Percentiles rank a stretch among this genome's conserved stretches.
These are phyloP conservation scores for Pachycephala philippinensis DNA, from an alignment of 2,113 vertebrate species.

Conservation along the genomic window DNA sequence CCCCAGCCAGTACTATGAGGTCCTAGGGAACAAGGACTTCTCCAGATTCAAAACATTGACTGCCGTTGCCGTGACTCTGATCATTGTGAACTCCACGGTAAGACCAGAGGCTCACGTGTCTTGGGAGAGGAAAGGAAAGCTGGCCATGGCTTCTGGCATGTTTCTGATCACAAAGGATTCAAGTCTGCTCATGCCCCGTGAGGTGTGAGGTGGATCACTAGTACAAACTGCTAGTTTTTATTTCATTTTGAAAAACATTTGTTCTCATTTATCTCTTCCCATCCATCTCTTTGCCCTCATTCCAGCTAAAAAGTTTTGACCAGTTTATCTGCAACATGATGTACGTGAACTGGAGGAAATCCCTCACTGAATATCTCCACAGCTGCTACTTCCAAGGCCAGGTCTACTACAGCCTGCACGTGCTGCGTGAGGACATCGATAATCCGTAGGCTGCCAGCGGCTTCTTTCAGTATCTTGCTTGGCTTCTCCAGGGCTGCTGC, in stretches of 20 bases:
- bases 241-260: not conserved
- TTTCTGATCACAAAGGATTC: not conserved
- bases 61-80: constrained; percentile 77
- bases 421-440: constrained; percentile 86
- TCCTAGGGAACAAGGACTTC: constrained; percentile 84
- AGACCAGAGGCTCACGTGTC: not conserved
- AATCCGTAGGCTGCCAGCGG: constrained; percentile 84
- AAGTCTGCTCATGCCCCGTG: not conserved
- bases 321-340: constrained; percentile 91
- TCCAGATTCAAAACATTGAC: constrained; percentile 79
- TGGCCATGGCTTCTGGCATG: not conserved
- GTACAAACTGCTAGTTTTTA: not conserved
- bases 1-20: constrained; percentile 91
- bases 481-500: not conserved
- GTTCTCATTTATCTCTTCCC: not conserved
- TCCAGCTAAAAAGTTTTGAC: constrained; percentile 90
- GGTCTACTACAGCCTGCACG: constrained; percentile 91
- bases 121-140: not conserved
- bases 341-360: constrained; percentile 90
- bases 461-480: constrained; percentile 21
- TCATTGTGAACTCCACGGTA: constrained; percentile 87
- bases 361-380: constrained; percentile 91
- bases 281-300: not conserved
- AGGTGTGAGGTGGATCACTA: not conserved
- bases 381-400: constrained; percentile 85